Evolutionary conservation across 2,797 vertebrate species (phyloP).

Genomic region (Megalops cyprinoides): DNA sequence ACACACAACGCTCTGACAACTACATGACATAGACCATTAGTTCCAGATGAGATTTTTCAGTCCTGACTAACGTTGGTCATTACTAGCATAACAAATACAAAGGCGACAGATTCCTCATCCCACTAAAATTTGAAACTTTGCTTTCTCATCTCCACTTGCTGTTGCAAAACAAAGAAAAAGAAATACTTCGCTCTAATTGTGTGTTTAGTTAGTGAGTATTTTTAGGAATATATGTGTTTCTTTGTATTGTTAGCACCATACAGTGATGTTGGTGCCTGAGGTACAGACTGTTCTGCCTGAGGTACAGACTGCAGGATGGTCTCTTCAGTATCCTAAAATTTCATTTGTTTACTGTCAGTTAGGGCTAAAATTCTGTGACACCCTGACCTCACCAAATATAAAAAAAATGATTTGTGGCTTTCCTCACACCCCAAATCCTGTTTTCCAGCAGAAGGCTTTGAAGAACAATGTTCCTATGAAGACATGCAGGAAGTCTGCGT

Average conservation of each 20-base stretch:
- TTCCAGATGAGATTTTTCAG: neutral
- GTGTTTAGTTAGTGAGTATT: no score
- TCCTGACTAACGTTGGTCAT: neutral
- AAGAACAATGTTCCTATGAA: slow-evolving; percentile 25
- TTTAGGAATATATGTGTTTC: no score
- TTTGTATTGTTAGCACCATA: no score
- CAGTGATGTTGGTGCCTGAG: no score
- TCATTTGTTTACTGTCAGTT: neutral
- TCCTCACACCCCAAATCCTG: neutral
- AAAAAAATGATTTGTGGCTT: neutral
- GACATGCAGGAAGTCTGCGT: slow-evolving; percentile 26
- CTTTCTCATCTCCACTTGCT: neutral
- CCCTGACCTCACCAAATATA: no score
- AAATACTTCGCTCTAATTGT: no score
- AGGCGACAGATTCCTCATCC: neutral
- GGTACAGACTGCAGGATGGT: neutral
- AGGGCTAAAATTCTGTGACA: no score
- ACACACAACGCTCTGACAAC: neutral
- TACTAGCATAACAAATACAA: neutral
- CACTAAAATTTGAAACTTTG: neutral
- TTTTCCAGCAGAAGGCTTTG: slow-evolving; percentile 28
- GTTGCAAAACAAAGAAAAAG: neutral
- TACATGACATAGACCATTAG: neutral
- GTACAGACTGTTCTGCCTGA: neutral
- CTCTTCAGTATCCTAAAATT: neutral